Conservation (phyloP, 2,888 invertebrate genomes). For the Drosophila falleni region DNA sequence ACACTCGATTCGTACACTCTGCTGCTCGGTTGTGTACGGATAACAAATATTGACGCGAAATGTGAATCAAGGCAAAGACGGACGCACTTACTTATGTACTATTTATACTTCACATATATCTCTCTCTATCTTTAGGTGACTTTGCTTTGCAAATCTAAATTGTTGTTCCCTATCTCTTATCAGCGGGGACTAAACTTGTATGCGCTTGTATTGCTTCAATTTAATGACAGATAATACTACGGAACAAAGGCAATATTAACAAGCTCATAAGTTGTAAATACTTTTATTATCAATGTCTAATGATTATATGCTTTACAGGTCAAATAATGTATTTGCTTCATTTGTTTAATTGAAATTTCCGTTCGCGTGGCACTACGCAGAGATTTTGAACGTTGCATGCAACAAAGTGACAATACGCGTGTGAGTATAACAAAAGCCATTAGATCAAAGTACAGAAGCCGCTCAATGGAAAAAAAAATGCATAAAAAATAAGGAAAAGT, state of each 20-base stretch:
- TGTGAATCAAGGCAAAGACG: slow-evolving; percentile 67
- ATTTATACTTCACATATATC: slow-evolving; percentile 22
- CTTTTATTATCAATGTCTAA: slow-evolving; percentile 21
- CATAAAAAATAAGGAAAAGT: slow-evolving; percentile 15
- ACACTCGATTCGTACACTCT: slow-evolving; percentile 37
- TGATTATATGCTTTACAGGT: slow-evolving; percentile 18
- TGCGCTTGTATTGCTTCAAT: slow-evolving; percentile 29
- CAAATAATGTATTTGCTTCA: slow-evolving; percentile 18
- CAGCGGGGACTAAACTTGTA: slow-evolving; percentile 38
- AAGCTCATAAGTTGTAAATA: slow-evolving; percentile 55
- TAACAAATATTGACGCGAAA: slow-evolving; percentile 59
- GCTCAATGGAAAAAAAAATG: slow-evolving; percentile 26
- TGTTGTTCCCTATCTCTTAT: slow-evolving; percentile 51
- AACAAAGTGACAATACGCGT: neutral
- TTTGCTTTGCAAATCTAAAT: slow-evolving; percentile 44
- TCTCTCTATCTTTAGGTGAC: slow-evolving; percentile 28
- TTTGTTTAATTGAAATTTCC: slow-evolving; percentile 48
- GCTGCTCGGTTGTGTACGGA: slow-evolving; percentile 30
- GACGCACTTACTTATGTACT: slow-evolving; percentile 43
- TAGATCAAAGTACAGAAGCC: slow-evolving; percentile 43
- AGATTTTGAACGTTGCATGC: slow-evolving; percentile 12
- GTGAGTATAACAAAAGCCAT: neutral
- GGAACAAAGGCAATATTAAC: slow-evolving; percentile 63
- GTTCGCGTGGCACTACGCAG: slow-evolving; percentile 53
- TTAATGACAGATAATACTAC: slow-evolving; percentile 62